Conservation (phyloP, 2,888 invertebrate genomes). For the Carcina quercana region DNA sequence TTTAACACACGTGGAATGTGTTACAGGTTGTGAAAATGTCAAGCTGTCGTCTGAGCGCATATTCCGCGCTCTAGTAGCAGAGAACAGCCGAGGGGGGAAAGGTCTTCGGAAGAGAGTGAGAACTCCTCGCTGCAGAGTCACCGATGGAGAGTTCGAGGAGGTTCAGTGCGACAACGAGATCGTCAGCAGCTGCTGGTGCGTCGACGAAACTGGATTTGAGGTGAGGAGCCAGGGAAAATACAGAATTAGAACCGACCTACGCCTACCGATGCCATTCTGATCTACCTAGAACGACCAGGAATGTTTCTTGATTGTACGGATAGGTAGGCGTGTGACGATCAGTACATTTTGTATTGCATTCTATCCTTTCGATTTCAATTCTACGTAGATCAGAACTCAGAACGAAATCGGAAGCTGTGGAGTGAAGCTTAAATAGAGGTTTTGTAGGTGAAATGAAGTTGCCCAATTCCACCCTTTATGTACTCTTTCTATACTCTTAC, state of each 20-base stretch:
- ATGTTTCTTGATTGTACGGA: neutral
- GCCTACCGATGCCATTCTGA: too few relatives aligned
- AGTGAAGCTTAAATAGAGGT: too few relatives aligned
- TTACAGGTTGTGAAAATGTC: conserved; percentile 59
- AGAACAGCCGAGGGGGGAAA: conserved; percentile 75
- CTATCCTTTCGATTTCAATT: too few relatives aligned
- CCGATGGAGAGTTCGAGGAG: conserved; percentile 83
- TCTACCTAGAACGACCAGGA: neutral
- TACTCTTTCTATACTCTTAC: too few relatives aligned
- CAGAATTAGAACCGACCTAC: too few relatives aligned
- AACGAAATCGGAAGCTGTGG: too few relatives aligned
- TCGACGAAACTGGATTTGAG: conserved; percentile 86
- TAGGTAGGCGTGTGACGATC: too few relatives aligned
- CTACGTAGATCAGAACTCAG: too few relatives aligned
- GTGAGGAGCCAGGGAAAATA: conserved; percentile 31
- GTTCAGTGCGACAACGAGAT: conserved; percentile 85
- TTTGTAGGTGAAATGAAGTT: too few relatives aligned
- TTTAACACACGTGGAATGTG: too few relatives aligned
- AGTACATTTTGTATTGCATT: too few relatives aligned
- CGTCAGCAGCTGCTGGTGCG: conserved; percentile 88
- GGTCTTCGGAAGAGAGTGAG: conserved; percentile 77
- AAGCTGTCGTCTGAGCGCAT: conserved; percentile 59
- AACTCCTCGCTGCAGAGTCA: conserved; percentile 81
- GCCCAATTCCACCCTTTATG: too few relatives aligned
- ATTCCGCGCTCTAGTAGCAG: conserved; percentile 57